Percentiles rank a stretch among this genome's conserved stretches.
Evolutionary conservation across 2,113 vertebrate species (phyloP).

Genomic region (Rafetus swinhoei): DNA sequence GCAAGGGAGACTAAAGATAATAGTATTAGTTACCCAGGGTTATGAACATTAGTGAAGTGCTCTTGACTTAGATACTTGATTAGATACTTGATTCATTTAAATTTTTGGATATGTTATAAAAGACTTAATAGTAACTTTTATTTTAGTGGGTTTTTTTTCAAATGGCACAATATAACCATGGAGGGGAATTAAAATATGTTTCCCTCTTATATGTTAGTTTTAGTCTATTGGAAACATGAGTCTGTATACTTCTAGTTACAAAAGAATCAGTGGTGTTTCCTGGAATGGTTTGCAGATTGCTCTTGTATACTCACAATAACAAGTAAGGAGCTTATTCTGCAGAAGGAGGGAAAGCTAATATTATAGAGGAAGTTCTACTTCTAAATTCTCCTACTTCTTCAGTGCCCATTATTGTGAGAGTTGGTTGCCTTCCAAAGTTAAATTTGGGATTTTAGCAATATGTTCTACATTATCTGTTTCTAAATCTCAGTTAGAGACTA

Average conservation of each 20-base stretch:
- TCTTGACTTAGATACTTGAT: not conserved
- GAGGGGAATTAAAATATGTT: not conserved
- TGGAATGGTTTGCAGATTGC: not conserved
- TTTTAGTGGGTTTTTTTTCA: not conserved
- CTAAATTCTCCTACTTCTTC: not conserved
- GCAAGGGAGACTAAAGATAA: not conserved
- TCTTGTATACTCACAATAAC: not conserved
- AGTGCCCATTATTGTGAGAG: not conserved
- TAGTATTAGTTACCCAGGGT: not conserved
- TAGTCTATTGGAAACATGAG: not conserved
- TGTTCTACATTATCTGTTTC: not conserved
- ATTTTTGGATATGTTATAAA: not conserved
- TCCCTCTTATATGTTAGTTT: not conserved
- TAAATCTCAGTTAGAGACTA: not conserved
- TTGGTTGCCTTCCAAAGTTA: not conserved
- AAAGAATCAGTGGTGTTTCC: not conserved
- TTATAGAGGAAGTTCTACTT: not conserved
- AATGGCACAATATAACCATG: not conserved
- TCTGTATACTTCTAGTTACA: not conserved
- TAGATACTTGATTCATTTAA: rapidly evolving
- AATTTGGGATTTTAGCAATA: not conserved
- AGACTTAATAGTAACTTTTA: not conserved
- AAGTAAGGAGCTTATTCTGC: not conserved
- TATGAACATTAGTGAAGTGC: rapidly evolving
- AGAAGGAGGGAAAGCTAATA: not conserved